These are phyloP conservation scores for Alethe diademata DNA, from an alignment of 2,113 vertebrate genomes.

Conservation along the genomic window DNA sequence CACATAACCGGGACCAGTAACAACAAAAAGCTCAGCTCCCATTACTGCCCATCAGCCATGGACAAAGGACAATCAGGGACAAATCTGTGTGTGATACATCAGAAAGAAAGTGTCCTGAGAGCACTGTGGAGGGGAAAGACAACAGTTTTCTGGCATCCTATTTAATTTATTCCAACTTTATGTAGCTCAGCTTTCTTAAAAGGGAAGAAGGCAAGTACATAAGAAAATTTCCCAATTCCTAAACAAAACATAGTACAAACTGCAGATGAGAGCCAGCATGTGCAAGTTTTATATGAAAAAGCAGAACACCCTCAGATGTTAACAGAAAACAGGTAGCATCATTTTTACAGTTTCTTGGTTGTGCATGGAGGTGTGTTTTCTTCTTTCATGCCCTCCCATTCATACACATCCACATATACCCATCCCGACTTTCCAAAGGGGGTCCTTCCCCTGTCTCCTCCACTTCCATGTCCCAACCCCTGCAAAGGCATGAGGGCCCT, in stretches of 20 bases:
- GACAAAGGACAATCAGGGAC: background rate
- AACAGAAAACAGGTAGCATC: slow-evolving; percentile 51
- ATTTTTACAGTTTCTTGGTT: slow-evolving; percentile 23
- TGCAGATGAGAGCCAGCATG: slow-evolving; percentile 27
- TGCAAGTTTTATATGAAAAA: slow-evolving; percentile 55
- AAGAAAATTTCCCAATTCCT: slow-evolving; percentile 50
- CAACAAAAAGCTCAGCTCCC: background rate
- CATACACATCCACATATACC: background rate
- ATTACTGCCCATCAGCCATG: accelerated
- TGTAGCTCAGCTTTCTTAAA: slow-evolving; percentile 45
- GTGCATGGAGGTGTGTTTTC: background rate
- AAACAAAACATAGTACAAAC: slow-evolving; percentile 56
- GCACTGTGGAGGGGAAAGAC: background rate
- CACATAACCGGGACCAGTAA: background rate
- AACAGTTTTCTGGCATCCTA: slow-evolving; percentile 29
- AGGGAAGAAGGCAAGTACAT: background rate
- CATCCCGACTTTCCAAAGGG: background rate
- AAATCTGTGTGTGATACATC: background rate
- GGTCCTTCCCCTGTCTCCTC: background rate
- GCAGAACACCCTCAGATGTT: slow-evolving; percentile 44
- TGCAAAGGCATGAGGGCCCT: background rate
- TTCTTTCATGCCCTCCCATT: background rate
- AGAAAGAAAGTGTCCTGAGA: background rate
- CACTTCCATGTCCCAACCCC: background rate
- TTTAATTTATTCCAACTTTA: slow-evolving; percentile 68